These are phyloP conservation scores for Philotrypesis tridentata DNA, from an alignment of 1,140 invertebrate species.

Conservation along the genomic window DNA sequence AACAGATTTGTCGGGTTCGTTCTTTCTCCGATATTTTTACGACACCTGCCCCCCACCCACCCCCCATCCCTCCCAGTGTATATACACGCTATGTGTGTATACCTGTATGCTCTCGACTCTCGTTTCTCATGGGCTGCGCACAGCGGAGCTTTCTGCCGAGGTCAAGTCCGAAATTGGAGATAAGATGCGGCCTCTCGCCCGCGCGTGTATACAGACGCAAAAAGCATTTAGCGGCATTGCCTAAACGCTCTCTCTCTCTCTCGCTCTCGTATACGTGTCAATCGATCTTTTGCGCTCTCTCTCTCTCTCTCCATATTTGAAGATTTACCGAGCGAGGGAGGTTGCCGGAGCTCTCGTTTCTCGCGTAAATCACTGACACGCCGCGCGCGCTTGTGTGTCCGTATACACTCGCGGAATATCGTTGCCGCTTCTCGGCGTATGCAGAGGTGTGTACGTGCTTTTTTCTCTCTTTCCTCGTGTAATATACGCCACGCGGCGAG, in stretches of 20 bases:
- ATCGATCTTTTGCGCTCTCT: neutral
- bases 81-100: neutral
- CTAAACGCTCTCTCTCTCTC: neutral
- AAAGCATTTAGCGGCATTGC: neutral
- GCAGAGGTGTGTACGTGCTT: neutral
- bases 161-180: conserved; percentile 67
- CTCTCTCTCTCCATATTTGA: neutral
- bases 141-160: conserved; percentile 33
- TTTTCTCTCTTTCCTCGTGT: conserved; percentile 5
- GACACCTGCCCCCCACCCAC: conserved; percentile 40
- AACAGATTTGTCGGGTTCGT: conserved; percentile 40
- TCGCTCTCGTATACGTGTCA: conserved; percentile 27
- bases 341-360: neutral
- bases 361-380: conserved; percentile 44
- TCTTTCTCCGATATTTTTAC: conserved; percentile 39
- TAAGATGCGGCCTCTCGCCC: conserved; percentile 50
- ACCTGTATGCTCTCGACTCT: neutral
- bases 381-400: neutral
- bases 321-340: conserved; percentile 27
- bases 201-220: neutral
- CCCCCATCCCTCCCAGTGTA: no score
- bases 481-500: neutral
- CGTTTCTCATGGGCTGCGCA: neutral
- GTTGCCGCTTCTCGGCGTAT: neutral
- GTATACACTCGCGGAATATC: conserved; percentile 11